Conservation (phyloP, 2,113 vertebrate species). For the Saimiri boliviensis region DNA sequence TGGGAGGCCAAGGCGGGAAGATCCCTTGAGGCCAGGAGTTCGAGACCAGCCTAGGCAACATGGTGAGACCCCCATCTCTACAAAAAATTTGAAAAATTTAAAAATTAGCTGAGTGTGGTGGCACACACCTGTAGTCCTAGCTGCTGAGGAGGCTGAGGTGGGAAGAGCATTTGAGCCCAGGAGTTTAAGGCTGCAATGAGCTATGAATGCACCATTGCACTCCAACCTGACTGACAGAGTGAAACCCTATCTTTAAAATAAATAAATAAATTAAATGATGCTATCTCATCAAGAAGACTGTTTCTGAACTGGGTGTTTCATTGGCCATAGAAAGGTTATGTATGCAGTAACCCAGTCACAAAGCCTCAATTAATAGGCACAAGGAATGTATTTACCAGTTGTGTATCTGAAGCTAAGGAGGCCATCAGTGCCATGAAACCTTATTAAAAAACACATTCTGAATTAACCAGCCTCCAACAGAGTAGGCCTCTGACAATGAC, state of each 20-base stretch:
- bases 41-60: neutral
- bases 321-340: neutral
- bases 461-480: conserved; percentile 11
- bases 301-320: conserved; percentile 39
- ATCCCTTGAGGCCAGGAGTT: neutral
- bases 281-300: neutral
- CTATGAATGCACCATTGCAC: neutral
- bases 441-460: conserved; percentile 26
- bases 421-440: neutral
- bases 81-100: neutral
- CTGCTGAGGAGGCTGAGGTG: neutral
- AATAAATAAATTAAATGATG: neutral
- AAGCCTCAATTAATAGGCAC: conserved; percentile 33
- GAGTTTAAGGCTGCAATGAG: neutral
- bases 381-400: neutral
- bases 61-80: neutral
- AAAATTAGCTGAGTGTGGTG: neutral
- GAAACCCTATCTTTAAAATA: neutral
- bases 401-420: neutral
- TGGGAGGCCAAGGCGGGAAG: neutral
- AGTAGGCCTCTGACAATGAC: neutral
- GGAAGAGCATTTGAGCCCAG: neutral
- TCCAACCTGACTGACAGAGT: neutral
- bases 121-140: neutral
- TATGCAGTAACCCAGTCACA: conserved; percentile 25